Percentiles rank a stretch among this genome's conserved stretches.
Conservation (phyloP, 1,140 invertebrate genomes). For the Cydia strobilella region DNA sequence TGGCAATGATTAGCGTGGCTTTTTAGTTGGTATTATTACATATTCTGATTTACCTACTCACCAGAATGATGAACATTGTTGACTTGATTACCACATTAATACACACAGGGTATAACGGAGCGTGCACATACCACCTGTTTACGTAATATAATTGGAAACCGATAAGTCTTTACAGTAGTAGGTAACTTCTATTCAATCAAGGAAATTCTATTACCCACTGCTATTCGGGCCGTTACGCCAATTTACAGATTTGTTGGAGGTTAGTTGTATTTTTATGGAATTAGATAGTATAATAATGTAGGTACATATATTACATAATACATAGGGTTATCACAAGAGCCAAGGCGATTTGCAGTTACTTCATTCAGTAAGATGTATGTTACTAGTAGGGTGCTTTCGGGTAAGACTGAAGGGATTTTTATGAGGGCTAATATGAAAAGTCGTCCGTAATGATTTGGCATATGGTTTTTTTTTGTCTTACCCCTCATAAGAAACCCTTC, state of each 20-base stretch:
- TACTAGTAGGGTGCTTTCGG: no score
- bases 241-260: slow-evolving; percentile 1
- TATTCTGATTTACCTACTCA: slow-evolving; percentile 32
- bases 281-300: background rate
- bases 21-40: no score
- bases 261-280: background rate
- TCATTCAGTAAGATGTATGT: no score
- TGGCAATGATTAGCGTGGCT: no score
- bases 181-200: slow-evolving; percentile 28
- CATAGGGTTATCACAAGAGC: background rate
- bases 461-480: no score
- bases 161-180: slow-evolving; percentile 24
- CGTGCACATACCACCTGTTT: slow-evolving; percentile 15
- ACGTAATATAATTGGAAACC: slow-evolving; percentile 25
- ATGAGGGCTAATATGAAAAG: no score
- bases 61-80: slow-evolving; percentile 39
- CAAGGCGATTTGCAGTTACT: no score
- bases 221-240: slow-evolving; percentile 21
- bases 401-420: no score
- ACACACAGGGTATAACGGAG: background rate
- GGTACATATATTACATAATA: background rate
- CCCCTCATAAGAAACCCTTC: no score
- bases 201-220: slow-evolving; percentile 29
- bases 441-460: no score
- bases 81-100: slow-evolving; percentile 8